A percentile compares a stretch with the other conserved stretches of the same genome.
These are phyloP conservation scores for Marmota flaviventris DNA, from an alignment of 2,113 vertebrate genomes.

Conservation along the genomic window DNA sequence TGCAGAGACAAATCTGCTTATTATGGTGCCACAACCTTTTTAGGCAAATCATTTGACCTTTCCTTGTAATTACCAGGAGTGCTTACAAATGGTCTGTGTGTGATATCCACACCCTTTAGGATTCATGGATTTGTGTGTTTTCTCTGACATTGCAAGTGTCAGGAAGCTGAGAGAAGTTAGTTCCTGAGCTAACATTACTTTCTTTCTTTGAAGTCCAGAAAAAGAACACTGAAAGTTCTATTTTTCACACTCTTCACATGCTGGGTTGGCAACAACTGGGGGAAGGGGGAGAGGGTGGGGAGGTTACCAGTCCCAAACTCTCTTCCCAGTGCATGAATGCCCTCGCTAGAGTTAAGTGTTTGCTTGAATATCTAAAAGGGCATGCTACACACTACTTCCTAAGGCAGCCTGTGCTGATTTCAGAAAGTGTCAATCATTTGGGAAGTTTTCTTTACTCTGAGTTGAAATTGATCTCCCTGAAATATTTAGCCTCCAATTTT, in stretches of 20 bases:
- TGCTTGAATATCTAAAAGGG: not conserved
- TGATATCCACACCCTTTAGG: not conserved
- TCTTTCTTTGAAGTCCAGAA: constrained; percentile 16
- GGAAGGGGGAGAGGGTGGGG: not conserved
- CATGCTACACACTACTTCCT: not conserved
- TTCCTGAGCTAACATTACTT: not conserved
- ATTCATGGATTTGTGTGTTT: not conserved
- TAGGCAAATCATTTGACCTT: not conserved
- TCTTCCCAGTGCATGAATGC: not conserved
- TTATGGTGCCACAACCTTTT: not conserved
- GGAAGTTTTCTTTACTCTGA: not conserved
- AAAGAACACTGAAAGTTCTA: not conserved
- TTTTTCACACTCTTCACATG: not conserved
- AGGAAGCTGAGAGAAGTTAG: not conserved
- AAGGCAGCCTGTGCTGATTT: not conserved
- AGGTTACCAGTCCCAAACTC: not conserved
- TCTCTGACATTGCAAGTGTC: constrained; percentile 20
- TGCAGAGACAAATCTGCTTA: not conserved
- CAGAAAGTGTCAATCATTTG: not conserved
- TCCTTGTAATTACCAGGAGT: constrained; percentile 34
- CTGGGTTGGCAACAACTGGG: not conserved
- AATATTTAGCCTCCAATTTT: not conserved
- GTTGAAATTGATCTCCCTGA: not conserved
- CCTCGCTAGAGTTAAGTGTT: not conserved
- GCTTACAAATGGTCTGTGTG: constrained; percentile 19